Evolutionary conservation across 2,888 invertebrate species (phyloP).

Genomic region (Aporophyla lueneburgensis): DNA sequence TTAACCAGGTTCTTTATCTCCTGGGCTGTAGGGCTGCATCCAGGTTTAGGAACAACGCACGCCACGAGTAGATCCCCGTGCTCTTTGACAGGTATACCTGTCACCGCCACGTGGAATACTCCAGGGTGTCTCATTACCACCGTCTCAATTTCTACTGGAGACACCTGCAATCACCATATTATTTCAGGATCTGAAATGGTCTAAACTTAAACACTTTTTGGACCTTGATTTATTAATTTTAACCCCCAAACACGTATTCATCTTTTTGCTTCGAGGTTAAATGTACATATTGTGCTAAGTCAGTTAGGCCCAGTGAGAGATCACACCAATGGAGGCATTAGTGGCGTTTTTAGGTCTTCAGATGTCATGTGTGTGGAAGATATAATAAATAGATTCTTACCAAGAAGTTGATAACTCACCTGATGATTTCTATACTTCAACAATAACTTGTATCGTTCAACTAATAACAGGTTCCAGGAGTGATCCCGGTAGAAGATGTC

Average conservation of each 20-base stretch:
- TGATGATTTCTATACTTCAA: constrained; percentile 84
- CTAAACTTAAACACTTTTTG: background rate
- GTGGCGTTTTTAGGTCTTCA: too few species aligned
- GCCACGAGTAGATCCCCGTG: constrained; percentile 79
- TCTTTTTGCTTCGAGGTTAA: too few species aligned
- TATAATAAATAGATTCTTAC: too few species aligned
- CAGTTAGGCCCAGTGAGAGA: too few species aligned
- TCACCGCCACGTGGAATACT: constrained; percentile 77
- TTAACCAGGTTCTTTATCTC: constrained; percentile 79
- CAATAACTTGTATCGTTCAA: constrained; percentile 88
- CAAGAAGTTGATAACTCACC: background rate
- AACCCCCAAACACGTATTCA: too few species aligned
- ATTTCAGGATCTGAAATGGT: background rate
- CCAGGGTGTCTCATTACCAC: constrained; percentile 76
- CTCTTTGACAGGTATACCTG: constrained; percentile 73
- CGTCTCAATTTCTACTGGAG: constrained; percentile 71
- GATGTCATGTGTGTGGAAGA: too few species aligned
- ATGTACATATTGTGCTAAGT: too few species aligned
- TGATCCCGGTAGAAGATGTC: constrained; percentile 89
- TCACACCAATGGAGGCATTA: too few species aligned
- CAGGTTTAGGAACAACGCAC: constrained; percentile 72
- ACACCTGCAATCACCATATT: constrained; percentile 62
- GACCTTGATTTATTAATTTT: too few species aligned
- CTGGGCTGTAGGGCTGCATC: constrained; percentile 69
- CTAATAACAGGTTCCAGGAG: constrained; percentile 85